Base-by-base conservation (phyloP, 1,140 invertebrate genomes). In the Eurosta solidaginis region DNA sequence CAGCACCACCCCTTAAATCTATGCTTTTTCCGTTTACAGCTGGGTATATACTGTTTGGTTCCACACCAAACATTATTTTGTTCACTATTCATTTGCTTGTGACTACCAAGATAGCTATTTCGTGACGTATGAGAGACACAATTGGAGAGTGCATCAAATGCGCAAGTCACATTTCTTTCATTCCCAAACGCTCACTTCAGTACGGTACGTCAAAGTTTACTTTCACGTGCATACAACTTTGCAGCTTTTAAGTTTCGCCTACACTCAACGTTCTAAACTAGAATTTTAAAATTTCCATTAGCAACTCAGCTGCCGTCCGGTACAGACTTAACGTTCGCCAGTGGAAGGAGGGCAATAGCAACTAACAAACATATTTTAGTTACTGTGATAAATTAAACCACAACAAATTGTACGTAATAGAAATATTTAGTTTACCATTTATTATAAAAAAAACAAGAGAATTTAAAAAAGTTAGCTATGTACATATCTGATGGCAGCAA, bases 361-460 rank as follows among this genome's bases (percentile, higher is more conserved):
- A 68, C 22, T 40, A 68, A 68, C 59, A 68, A 68, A 68, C 59
- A 68, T 42, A 78, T 82, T 86, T 84, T 82, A 68, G 47, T 83
- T 85, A 82, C 85, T 86, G 85, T 86, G 85, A 86, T 86, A 86
- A 83, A 78, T 80, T 74, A 82, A 83, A 82, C 82, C 79, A 85
- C 36, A 82, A 83, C 80, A 85, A 82, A 86, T 86, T 79, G 84
- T 86, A 86, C 81, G 85, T 86, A 84, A 40, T 36, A 27, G 2
- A n/a, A 74, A 47, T 27, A n/a, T 74, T 74, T 54, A 54, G 20
- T 52, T 52, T 52, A 4, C 14, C 1, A 27, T 54, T 29, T 22
- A n/a, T n/a, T n/a, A 12, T 20, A 54, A 20, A 54, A 54, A 54
- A 54, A 14, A 29, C 12, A 12, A 10, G 14, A 25, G 20, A 68